Base-by-base conservation (phyloP, 1,140 invertebrate species). In the Eumeta japonica region DNA sequence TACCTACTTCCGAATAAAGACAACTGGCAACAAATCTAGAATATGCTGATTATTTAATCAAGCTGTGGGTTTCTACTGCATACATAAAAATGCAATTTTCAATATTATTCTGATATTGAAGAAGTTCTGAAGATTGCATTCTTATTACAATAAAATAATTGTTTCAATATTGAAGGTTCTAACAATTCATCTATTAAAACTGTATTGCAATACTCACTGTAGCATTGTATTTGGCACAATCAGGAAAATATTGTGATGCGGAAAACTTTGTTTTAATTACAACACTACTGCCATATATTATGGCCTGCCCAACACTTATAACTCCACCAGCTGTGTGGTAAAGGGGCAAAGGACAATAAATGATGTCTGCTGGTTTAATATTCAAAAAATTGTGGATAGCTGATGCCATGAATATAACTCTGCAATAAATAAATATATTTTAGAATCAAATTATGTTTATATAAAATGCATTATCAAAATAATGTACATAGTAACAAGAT, bases 301-400 rank as follows among this genome's bases (percentile, higher is more conserved):
- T 53, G 3, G 88, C 83, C 67, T 95, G 90, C 4, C 93, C 88
- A 17, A 87, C 79, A 18, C 86, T 81, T 77, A 93, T 84, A 28
- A 87, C 79, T 10, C 94, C 95, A 13, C 94, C 95, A 3, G 94
- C 92, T 0, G 95, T 94, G 68, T 99, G 96, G 68, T 98, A 99
- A 4, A 30, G 89, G 84, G 96, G 96, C 43, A 98, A 78, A 0
- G 92, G 85, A 7, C 89, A 89, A 62, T 98, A 98, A 48, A 95
- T 83, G 10, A 87, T 75, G 71, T 97, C 91, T 24, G 84, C 78
- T 4, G 55, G 55, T 4, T 68, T 79, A 29, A 95, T 84, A 10
- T 80, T 71, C 30, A 79, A 72, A 17, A 88, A 52, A 48, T 78
- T 84, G 49, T 85, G 80, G 37, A 90, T 82, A 28, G 82, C 88